phyloP scores from a whole-genome alignment of 1,140 invertebrate species.

The Aphaenogaster floridana region DNA sequence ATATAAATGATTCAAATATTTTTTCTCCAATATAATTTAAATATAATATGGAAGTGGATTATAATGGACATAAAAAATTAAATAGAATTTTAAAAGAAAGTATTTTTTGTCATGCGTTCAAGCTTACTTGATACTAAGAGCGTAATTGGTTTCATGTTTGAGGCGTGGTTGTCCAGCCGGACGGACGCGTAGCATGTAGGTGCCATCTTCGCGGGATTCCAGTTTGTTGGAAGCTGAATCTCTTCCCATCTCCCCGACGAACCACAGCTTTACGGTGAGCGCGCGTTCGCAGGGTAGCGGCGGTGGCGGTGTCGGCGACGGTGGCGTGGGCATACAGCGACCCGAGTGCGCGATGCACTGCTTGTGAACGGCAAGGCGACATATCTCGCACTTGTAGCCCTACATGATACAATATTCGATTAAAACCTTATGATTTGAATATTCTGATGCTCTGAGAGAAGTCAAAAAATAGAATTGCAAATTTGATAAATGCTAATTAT shows the following conservation, averaged over 20 bases:
- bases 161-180: conserved; percentile 88
- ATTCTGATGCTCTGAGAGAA: neutral
- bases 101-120: neutral
- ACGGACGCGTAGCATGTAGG: conserved; percentile 95
- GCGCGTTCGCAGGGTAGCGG: conserved; percentile 87
- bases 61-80: neutral
- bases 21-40: neutral
- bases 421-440: neutral
- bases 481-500: neutral
- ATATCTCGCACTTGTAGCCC: conserved; percentile 93
- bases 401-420: conserved; percentile 80
- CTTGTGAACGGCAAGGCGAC: conserved; percentile 92
- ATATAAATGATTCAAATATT: neutral
- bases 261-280: conserved; percentile 90
- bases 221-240: conserved; percentile 93
- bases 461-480: neutral
- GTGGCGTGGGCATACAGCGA: conserved; percentile 89
- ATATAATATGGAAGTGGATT: neutral
- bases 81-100: neutral
- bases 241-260: conserved; percentile 96
- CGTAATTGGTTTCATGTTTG: conserved; percentile 91
- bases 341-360: conserved; percentile 92
- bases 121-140: conserved; percentile 95
- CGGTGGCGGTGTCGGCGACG: conserved; percentile 87
- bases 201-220: conserved; percentile 93